These are phyloP conservation scores for Trichomycterus rosablanca DNA, from an alignment of 2,113 vertebrate species.

Conservation along the genomic window DNA sequence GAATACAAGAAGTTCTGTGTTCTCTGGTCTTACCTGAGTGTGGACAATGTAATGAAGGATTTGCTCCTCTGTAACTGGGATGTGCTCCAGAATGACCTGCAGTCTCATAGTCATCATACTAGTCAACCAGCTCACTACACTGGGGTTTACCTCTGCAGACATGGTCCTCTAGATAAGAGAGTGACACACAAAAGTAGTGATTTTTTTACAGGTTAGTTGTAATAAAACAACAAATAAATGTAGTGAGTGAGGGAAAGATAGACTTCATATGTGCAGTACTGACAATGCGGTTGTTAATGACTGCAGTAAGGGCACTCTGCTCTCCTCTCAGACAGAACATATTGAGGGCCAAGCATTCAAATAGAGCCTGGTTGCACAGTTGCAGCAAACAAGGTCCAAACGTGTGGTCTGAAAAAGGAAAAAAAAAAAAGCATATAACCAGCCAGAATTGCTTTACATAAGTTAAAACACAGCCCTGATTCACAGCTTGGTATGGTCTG, in stretches of 20 bases:
- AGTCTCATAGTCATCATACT: slow-evolving; percentile 89
- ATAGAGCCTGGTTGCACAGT: slow-evolving; percentile 85
- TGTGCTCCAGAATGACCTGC: slow-evolving; percentile 84
- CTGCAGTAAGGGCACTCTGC: slow-evolving; percentile 77
- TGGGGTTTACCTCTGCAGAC: slow-evolving; percentile 85
- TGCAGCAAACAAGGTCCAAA: slow-evolving; percentile 81
- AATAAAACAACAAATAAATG: not conserved
- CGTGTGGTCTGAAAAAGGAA: slow-evolving; percentile 64
- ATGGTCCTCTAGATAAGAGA: slow-evolving; percentile 73
- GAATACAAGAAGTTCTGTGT: too few species aligned
- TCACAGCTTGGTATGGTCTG: too few species aligned
- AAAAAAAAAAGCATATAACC: not conserved
- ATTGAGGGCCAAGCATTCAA: slow-evolving; percentile 86
- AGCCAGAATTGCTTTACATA: too few species aligned
- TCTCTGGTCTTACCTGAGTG: slow-evolving; percentile 59
- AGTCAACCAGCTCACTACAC: slow-evolving; percentile 88
- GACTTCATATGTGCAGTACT: slow-evolving; percentile 43
- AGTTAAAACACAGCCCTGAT: too few species aligned
- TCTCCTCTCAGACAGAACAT: slow-evolving; percentile 83
- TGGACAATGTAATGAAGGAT: slow-evolving; percentile 76
- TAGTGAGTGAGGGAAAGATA: not conserved
- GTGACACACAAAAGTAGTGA: too few species aligned
- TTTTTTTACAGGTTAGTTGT: not conserved
- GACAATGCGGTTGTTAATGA: slow-evolving; percentile 89
- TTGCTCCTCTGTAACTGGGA: slow-evolving; percentile 79